Base-by-base conservation (phyloP, 2,888 invertebrate genomes). In the Tiphia femorata region DNA sequence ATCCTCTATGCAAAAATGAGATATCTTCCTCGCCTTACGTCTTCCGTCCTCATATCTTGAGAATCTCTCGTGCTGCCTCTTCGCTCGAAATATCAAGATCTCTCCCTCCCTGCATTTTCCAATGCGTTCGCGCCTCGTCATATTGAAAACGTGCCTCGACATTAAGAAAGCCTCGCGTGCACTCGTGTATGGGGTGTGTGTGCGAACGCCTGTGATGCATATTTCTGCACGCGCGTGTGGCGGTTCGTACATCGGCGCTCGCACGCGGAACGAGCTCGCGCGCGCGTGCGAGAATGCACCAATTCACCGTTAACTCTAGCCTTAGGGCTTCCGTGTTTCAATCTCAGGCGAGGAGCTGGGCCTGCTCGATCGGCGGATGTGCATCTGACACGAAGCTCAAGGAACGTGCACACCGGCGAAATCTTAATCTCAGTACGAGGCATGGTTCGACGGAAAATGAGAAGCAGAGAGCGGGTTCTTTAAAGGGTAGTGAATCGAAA, bases 321-420 rank as follows among this genome's bases (percentile, higher is more conserved):
- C 76, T 72, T 63, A 62, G 75, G 78, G 76, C 78, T 77, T 79
- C 75, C 79, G 78, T 70, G 78, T 78, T 76, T 74, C 72, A 70
- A 72, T 73, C 70, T 62, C 67, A 54, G 59, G 44, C 38, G 44
- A 20, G 58, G 43, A 59, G 56, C 43, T 40, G 16, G 48, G 46
- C 54, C 49, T 48, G 43, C 49, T 59, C 49, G 57, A 55, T 60
- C 44, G 60, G 67, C 59, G 63, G 62, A 67, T 66, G 70, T 62
- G 67, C 65, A 69, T 67, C 70, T 70, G 66, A 54, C 62, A 62
- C 64, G 58, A 35, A 57, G 51, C 49, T 69, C 60, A 57, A 62
- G 61, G 43, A 53, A 43, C 41, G 52, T 55, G 49, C 58, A 53
- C 49, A 62, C 21, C 37, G 40, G 17, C 48, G 43, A 41, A 25